Base-by-base conservation (phyloP, 2,797 vertebrate genomes). In the Hephaestus fuliginosus region DNA sequence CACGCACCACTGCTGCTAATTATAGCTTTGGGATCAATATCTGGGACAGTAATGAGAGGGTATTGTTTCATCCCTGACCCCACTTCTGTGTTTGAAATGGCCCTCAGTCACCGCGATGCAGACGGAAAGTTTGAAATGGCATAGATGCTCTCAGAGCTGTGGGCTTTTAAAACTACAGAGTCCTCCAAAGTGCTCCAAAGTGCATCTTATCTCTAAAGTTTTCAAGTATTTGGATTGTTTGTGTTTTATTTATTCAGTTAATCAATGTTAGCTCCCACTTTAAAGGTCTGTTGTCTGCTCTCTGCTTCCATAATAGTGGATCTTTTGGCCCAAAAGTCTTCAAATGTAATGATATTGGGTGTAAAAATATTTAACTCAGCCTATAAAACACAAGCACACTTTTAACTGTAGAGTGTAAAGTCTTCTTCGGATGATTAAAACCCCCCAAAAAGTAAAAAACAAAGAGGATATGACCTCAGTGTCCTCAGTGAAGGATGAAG, bases 11-110 rank as follows among this genome's bases (percentile, higher is more conserved):
- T 30, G 58, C 73, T 22, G 61, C 82, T 86, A 82, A 88, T 90
- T 82, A 83, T 87, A 85, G 83, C 55, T 8, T 39, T 28, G 7
- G 39, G 79, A 81, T 89, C 81, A 61, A 85, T 74, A 87, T 71
- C 58, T 48, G 22, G 61, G 61, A 55, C 53, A 41, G 18, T 70
- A 77, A 82, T 55, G 46, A 77, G 71, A 52, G 57, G 66, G 63
- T 80, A 11, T 66, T 28, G 77, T 83, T 73, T 82, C 71, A 41
- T 36, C 39, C n/a, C 46, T 41, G 30, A 73, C 0, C 22, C 44
- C 49, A 22, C 69, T 55, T 73, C 48, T 25, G 28, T 25, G 20
- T 41, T 12, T 76, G 12, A 60, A 61, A 39, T 33, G 10, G 1
- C 25, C 76, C 15, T 74, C n/a, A 10, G 51, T 77, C 30, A 18